Conservation (phyloP, 2,888 invertebrate genomes). For the Catocala nupta region DNA sequence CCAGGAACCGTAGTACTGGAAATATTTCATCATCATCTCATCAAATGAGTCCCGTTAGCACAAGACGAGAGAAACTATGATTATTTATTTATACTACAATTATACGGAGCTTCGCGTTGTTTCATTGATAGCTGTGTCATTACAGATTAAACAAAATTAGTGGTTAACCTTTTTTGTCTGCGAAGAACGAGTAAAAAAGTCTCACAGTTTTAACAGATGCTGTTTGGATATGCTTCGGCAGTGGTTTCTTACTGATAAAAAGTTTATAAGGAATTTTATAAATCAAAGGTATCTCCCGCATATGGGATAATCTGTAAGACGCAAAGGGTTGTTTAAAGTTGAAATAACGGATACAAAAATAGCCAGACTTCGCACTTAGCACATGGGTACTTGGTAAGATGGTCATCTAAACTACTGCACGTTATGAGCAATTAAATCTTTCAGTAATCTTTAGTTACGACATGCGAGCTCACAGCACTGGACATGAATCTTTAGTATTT, state of each 20-base stretch:
- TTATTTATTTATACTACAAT: constrained; percentile 15
- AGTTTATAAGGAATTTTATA: no score
- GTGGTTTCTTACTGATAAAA: not conserved
- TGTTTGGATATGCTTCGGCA: not conserved
- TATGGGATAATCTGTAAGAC: no score
- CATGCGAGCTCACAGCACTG: no score
- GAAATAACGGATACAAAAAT: no score
- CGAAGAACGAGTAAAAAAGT: not conserved
- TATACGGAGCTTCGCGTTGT: constrained; percentile 4
- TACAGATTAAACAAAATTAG: constrained; percentile 13
- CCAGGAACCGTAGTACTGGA: not conserved
- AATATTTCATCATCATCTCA: not conserved
- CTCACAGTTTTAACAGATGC: not conserved
- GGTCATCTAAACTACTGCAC: no score
- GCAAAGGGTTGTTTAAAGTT: no score
- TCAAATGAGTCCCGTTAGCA: constrained; percentile 2
- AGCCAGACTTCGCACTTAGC: no score
- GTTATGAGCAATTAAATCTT: no score
- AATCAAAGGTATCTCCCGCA: no score
- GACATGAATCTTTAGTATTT: no score
- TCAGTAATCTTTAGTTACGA: no score
- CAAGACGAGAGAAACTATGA: not conserved
- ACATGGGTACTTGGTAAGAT: no score
- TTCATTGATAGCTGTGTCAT: constrained; percentile 12
- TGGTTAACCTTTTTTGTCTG: constrained; percentile 10